A percentile compares a stretch with the other conserved stretches of the same genome.
Evolutionary conservation across 2,113 vertebrate genomes (phyloP).

Genomic region (Pelobates fuscus): DNA sequence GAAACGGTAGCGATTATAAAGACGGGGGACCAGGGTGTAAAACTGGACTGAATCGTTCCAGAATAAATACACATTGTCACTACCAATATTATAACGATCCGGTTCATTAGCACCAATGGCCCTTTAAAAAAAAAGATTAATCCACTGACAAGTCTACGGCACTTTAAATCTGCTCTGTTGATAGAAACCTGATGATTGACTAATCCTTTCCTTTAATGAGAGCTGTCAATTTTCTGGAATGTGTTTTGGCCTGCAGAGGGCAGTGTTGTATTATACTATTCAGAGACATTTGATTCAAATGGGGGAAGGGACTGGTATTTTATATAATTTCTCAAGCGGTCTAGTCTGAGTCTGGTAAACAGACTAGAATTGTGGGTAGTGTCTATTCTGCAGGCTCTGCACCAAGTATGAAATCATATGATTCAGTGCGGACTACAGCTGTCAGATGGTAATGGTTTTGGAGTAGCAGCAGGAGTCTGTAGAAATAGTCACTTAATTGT

Average conservation of each 20-base stretch:
- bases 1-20: no score
- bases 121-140: no score
- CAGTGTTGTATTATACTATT: slow-evolving; percentile 64
- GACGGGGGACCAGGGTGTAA: no score
- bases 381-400: slow-evolving; percentile 67
- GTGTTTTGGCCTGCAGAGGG: slow-evolving; percentile 71
- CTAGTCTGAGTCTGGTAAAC: slow-evolving; percentile 71
- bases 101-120: no score
- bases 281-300: neutral
- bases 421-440: slow-evolving; percentile 74
- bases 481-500: slow-evolving; percentile 75
- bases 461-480: slow-evolving; percentile 71
- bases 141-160: no score
- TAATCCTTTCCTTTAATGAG: no score
- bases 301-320: slow-evolving; percentile 59
- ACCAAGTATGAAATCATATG: slow-evolving; percentile 73
- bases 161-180: no score
- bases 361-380: slow-evolving; percentile 73
- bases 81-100: no score
- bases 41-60: no score
- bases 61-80: no score
- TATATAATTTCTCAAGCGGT: slow-evolving; percentile 58
- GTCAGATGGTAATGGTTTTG: slow-evolving; percentile 78
- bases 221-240: no score
- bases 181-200: no score